Evolutionary conservation across 1,140 invertebrate genomes (phyloP), one percentile per base, ranked within the genome.

Genomic region (Carcinoscorpius rotundicauda): DNA sequence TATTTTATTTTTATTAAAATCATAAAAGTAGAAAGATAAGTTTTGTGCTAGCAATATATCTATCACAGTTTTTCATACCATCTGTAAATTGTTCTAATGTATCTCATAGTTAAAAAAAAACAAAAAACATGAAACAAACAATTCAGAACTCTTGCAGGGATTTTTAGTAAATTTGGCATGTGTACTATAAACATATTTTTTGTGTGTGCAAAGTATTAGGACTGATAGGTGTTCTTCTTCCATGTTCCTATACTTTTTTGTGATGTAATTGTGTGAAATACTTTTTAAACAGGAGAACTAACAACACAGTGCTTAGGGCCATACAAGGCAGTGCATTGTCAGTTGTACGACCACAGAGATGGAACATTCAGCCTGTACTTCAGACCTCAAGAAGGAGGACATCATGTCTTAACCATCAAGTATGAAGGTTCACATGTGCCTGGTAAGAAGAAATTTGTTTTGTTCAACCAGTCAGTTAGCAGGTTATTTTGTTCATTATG

Each of bases 281-380:
- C 29, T 29, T 29, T 1, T 29, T n/a, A 52, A 73, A 11, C 67
- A 86, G 86, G 95, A 51, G 95, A 99, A 78, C 79, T 99, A 57
- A 97, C 94, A 4, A 96, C 96, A 3, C 93, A 97, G 73, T 99
- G 97, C 76, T 88, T 91, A 51, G 97, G 97, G 10, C 89, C 90
- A 76, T 85, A 73, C 63, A 83, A 83, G 74, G 80, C 91, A 6
- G 93, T 94, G 3, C 91, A 93, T 73, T 99, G 96, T 78, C 95
- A 98, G 78, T 81, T 99, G 1, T 95, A 95, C 73, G 97, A 99
- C 79, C 95, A 99, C 75, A 86, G 89, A 48, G 96, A 99, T 80
- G 97, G 95, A 50, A 98, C 95, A 1, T 97, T 95, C 76, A 95
- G 91, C 0, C 78, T 99, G 52, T 94, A 91, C 75, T 87, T 98